These are phyloP conservation scores for Drosophila putrida DNA, from an alignment of 2,888 invertebrate species.

Conservation along the genomic window DNA sequence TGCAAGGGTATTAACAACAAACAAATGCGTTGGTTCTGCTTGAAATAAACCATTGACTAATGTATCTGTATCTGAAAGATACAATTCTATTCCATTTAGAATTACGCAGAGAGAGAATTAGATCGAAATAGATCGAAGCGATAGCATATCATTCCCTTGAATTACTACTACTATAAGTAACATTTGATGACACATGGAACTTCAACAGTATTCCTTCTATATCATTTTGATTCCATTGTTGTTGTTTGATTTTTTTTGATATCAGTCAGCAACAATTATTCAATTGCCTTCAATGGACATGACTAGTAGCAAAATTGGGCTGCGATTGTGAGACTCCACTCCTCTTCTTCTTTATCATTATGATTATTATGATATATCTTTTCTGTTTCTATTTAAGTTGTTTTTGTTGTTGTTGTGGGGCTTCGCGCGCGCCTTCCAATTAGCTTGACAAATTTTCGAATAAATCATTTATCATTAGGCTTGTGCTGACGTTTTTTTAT, in stretches of 20 bases:
- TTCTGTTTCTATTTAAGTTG: no score
- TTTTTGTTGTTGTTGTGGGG: background rate
- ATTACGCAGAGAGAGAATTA: slow-evolving; percentile 26
- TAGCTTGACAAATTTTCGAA: slow-evolving; percentile 63
- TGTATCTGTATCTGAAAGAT: slow-evolving; percentile 25
- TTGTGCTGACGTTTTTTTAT: slow-evolving; percentile 46
- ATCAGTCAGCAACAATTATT: slow-evolving; percentile 31
- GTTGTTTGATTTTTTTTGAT: no score
- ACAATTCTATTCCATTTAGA: slow-evolving; percentile 35
- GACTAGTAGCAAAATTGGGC: background rate
- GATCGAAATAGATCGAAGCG: slow-evolving; percentile 11
- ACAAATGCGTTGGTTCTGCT: slow-evolving; percentile 21
- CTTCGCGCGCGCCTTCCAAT: slow-evolving; percentile 64
- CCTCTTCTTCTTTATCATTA: background rate
- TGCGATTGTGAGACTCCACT: background rate
- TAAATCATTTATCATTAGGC: slow-evolving; percentile 70
- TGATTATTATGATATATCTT: background rate
- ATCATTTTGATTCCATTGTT: background rate
- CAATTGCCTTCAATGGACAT: slow-evolving; percentile 20
- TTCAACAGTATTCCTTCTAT: slow-evolving; percentile 11
- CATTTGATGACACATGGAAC: slow-evolving; percentile 28
- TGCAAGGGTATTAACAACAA: slow-evolving; percentile 14
- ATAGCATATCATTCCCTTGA: slow-evolving; percentile 26
- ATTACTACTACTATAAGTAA: background rate
- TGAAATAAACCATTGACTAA: slow-evolving; percentile 27